Evolutionary conservation across 2,113 vertebrate genomes (phyloP).

Genomic region (Asarcornis scutulata): DNA sequence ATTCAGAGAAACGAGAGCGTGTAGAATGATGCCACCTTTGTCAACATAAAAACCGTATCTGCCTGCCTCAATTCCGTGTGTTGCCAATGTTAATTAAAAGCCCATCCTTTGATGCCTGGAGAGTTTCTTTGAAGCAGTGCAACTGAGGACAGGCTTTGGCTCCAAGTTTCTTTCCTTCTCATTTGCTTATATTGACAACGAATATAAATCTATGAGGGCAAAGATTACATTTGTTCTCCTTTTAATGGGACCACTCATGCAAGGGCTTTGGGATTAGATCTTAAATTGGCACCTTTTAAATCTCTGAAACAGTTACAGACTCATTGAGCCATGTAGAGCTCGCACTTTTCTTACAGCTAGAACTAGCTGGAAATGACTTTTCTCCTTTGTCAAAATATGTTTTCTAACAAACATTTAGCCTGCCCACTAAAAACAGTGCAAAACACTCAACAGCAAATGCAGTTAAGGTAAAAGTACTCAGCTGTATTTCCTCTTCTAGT

Average conservation of each 20-base stretch:
- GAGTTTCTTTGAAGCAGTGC: neutral
- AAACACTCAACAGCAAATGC: neutral
- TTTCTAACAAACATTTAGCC: slow-evolving; percentile 16
- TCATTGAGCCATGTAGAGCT: neutral
- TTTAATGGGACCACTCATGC: slow-evolving; percentile 29
- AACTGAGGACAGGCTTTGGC: neutral
- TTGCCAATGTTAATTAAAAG: neutral
- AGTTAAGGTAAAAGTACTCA: neutral
- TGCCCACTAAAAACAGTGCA: neutral
- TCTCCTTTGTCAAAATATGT: slow-evolving; percentile 2
- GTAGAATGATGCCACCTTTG: neutral
- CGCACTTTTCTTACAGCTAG: neutral
- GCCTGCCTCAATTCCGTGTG: neutral
- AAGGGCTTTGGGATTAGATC: slow-evolving; percentile 19
- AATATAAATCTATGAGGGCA: neutral
- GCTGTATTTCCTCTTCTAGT: neutral
- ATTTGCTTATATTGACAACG: slow-evolving; percentile 13
- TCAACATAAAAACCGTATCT: neutral
- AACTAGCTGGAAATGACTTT: slow-evolving; percentile 11
- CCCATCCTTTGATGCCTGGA: neutral
- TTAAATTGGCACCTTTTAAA: slow-evolving; percentile 43
- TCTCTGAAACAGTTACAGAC: slow-evolving; percentile 10
- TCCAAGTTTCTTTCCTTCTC: neutral
- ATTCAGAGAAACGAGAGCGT: neutral
- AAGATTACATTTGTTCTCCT: slow-evolving; percentile 24